These are phyloP conservation scores for Deilephila elpenor DNA, from an alignment of 2,888 invertebrate species.

Conservation along the genomic window DNA sequence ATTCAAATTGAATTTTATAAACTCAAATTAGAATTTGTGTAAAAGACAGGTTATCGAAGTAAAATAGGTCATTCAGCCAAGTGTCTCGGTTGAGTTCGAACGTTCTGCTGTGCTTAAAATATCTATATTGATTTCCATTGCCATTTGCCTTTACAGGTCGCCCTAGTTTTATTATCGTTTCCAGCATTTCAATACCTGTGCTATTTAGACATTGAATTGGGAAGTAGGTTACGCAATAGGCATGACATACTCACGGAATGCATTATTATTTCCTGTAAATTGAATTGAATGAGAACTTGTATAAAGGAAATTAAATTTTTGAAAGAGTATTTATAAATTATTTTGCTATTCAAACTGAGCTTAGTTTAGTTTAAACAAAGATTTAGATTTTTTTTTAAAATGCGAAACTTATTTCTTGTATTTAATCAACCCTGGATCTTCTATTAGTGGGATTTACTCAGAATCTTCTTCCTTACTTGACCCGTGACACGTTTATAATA, in stretches of 20 bases:
- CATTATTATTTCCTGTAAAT: background rate
- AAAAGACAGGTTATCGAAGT: background rate
- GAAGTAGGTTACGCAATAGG: slow-evolving; percentile 1
- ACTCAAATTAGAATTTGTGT: background rate
- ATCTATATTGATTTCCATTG: slow-evolving; percentile 21
- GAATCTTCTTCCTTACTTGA: no score
- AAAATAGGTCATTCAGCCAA: slow-evolving; percentile 8
- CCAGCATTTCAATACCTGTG: slow-evolving; percentile 17
- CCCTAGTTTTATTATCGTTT: slow-evolving; percentile 21
- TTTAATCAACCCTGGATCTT: no score
- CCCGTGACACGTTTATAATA: no score
- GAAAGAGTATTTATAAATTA: no score
- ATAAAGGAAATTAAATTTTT: no score
- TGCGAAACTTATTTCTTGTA: no score
- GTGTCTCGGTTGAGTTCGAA: slow-evolving; percentile 3
- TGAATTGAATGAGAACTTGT: no score
- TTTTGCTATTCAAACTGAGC: no score
- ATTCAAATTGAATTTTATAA: background rate
- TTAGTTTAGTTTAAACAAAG: no score
- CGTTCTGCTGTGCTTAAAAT: background rate
- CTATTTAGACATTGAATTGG: background rate
- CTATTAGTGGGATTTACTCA: no score
- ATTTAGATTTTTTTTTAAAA: no score
- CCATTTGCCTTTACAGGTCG: slow-evolving; percentile 8
- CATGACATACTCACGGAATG: background rate